Evolutionary conservation across 2,113 vertebrate species (phyloP), one percentile per base, ranked within the genome.

Genomic region (Accipiter cooperii): DNA sequence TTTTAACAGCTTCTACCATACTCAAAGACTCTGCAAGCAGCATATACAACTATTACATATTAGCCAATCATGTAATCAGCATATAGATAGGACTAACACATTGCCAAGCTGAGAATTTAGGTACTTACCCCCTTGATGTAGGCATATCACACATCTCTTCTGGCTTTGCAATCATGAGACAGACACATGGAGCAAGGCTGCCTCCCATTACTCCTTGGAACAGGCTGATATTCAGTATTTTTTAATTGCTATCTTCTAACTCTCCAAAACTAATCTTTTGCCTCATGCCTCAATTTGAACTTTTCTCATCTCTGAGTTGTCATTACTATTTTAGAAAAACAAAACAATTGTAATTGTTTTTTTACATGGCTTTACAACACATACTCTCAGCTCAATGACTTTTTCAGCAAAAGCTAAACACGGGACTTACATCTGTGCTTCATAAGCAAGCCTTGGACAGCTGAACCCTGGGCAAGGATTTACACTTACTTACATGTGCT

Each of bases 191-290:
- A 82, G 71, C n/a, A 47, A 84, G n/a, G 40, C 25, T 40, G 49
- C n/a, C 25, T 63, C 55, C 36, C 16, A 25, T 40, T 77, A 52
- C 36, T 76, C 26, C 63, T 44, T 25, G 29, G 33, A 63, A 66
- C 8, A 52, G 8, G 34, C 14, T 1, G 1, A 76, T 28, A 66
- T 0, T 79, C n/a, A 47, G 0, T 51, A n/a, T 21, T 61, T 68
- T 81, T 69, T 12, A 79, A 90, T 31, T 61, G 46, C 25, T 66
- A 7, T 60, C 46, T 74, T 91, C 10, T 66, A 74, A 46, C 16
- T 66, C 24, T 46, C 16, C 0, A 46, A 55, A 85, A 66, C 33
- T 10, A 46, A 25, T 38, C 18, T 51, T 44, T 40, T 3, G 17
- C 34, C 16, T 66, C 34, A 60, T 31, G 31, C 24, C 20, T 74